Conservation (phyloP, 2,888 invertebrate species). For the Sepioteuthis lessoniana region DNA sequence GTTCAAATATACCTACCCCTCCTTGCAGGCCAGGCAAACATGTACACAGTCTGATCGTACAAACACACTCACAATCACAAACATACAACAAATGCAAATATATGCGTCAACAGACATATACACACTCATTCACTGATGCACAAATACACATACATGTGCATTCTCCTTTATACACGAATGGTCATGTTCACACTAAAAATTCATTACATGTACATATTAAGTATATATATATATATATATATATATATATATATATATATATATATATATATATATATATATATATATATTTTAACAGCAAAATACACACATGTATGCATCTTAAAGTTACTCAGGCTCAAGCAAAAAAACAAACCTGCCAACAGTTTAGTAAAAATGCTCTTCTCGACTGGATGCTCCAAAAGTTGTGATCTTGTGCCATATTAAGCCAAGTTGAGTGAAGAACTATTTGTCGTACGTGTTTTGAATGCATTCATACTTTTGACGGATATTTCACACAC, state of each 20-base stretch:
- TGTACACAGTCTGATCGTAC: neutral
- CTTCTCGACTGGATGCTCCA: neutral
- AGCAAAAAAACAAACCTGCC: neutral
- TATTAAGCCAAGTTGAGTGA: too few relatives aligned
- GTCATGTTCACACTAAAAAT: too few relatives aligned
- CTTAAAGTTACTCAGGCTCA: neutral
- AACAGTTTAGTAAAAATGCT: neutral
- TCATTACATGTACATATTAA: neutral
- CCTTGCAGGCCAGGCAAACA: neutral
- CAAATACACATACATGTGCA: neutral
- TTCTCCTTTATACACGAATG: too few relatives aligned
- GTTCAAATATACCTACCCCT: slow-evolving; percentile 7
- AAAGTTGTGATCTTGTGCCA: neutral
- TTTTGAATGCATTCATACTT: neutral
- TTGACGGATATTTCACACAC: neutral
- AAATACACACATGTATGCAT: neutral
- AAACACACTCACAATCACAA: slow-evolving; percentile 33
- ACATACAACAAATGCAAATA: neutral
- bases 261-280: neutral
- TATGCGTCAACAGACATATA: neutral
- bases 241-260: too few relatives aligned
- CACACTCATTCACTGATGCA: neutral
- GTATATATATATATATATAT: neutral
- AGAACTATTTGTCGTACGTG: neutral
- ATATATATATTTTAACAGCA: neutral